phyloP scores from a whole-genome alignment of 1,140 invertebrate genomes.

The Cardiocondyla obscurior region DNA sequence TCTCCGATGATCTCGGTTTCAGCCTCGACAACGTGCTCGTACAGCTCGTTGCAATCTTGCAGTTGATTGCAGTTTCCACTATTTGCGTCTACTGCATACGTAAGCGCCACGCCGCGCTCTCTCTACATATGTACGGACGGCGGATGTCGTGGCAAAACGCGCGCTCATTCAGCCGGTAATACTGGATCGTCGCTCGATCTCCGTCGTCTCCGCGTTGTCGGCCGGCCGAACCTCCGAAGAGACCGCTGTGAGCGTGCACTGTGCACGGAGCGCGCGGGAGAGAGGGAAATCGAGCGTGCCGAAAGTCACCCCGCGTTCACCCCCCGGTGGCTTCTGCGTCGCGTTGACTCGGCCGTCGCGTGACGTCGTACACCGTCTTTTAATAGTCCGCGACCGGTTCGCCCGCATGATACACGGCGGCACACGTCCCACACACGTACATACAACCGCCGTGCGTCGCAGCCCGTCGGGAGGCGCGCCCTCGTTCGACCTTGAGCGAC shows the following conservation, averaged over 20 bases:
- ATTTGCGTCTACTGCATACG: not conserved
- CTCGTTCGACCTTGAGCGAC: conserved; percentile 70
- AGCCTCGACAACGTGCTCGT: too few relatives aligned
- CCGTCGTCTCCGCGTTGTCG: not conserved
- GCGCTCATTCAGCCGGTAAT: conserved; percentile 24
- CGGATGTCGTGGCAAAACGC: not conserved
- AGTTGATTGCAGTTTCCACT: too few relatives aligned
- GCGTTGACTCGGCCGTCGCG: conserved; percentile 48
- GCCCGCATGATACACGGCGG: conserved; percentile 20
- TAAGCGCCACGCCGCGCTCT: not conserved
- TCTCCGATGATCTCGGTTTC: not conserved
- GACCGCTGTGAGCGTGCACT: too few relatives aligned
- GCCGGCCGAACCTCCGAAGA: not conserved
- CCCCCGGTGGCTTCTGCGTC: conserved; percentile 63
- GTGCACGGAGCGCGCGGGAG: too few relatives aligned
- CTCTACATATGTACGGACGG: not conserved
- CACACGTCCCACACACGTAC: conserved; percentile 18
- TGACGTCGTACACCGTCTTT: conserved; percentile 70
- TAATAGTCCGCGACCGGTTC: conserved; percentile 72
- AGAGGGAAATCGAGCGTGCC: not conserved
- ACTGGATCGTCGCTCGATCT: conserved; percentile 4
- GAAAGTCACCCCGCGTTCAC: conserved; percentile 62
- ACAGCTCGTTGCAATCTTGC: not conserved
- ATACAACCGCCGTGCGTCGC: conserved; percentile 39
- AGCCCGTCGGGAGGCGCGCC: conserved; percentile 65